Evolutionary conservation across 2,113 vertebrate species (phyloP), one percentile per base, ranked within the genome.

Genomic region (Tringa solitaria): DNA sequence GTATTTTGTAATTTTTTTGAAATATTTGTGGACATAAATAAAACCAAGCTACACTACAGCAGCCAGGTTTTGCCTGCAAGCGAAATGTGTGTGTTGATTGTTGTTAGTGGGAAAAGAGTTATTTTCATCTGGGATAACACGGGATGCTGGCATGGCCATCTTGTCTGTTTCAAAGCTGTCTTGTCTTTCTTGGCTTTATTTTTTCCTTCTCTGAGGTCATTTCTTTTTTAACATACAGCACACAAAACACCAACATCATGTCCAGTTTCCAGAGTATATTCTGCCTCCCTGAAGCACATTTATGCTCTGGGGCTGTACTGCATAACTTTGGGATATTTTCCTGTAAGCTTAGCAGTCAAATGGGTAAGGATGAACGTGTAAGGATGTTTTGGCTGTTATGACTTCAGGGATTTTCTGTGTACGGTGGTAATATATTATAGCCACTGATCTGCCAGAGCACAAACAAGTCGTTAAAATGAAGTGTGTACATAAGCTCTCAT

Each of bases 1-100:
- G 99, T 99, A 99, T 99, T 99, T 99, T 99, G 99, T 99, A 99
- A 99, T 99, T 99, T 99, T 99, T 99, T 99, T 99, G 99, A 99
- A 99, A 99, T 99, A 99, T 99, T 99, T 99, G 99, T 99, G 99
- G 98, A 99, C 99, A 99, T 99, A 99, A 99, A 99, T 99, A 99
- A 99, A 98, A 99, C 99, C 99, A 98, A 99, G 99, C 99, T 99
- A 99, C 99, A 99, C 99, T 99, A 99, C 99, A 99, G 94, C 39
- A 73, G 85, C 96, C 94, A 81, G 84, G 96, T 95, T 97, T 80
- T 87, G 90, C 97, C 95, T 96, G 67, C 87, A 84, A 43, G 77
- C 54, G 65, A 35, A 32, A 84, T 90, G 92, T 93, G 91, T 89
- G 83, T 96, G 5, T 97, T 97, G 84, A 70, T 95, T 91, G 87